A percentile compares a stretch with the other conserved stretches of the same genome.
These are phyloP conservation scores for Limonius californicus DNA, from an alignment of 1,140 invertebrate species.

Conservation along the genomic window DNA sequence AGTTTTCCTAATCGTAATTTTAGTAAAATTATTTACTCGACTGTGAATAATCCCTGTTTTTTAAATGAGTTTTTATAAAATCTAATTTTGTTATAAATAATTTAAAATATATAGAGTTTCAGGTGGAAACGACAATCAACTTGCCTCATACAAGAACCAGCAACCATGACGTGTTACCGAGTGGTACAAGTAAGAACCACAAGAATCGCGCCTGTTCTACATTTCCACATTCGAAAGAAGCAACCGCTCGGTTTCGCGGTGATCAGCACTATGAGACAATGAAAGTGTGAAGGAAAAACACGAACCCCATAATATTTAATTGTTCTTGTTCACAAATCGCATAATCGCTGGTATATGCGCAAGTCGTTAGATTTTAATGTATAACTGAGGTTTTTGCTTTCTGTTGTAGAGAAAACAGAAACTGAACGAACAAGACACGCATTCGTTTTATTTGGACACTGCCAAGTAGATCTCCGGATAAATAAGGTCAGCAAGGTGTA, in stretches of 20 bases:
- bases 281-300: constrained; percentile 19
- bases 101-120: too few species aligned
- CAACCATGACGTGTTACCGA: constrained; percentile 16
- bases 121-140: not conserved
- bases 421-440: too few species aligned
- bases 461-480: too few species aligned
- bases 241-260: not conserved
- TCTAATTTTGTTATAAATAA: too few species aligned
- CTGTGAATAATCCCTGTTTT: too few species aligned
- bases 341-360: not conserved
- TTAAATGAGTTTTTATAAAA: too few species aligned
- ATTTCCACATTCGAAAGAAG: not conserved
- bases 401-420: not conserved
- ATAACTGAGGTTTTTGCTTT: constrained; percentile 1
- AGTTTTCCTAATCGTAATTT: too few species aligned
- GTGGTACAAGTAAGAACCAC: constrained; percentile 19
- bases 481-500: too few species aligned
- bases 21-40: too few species aligned
- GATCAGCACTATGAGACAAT: constrained; percentile 4
- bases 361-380: not conserved
- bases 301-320: not conserved
- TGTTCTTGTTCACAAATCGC: constrained; percentile 10
- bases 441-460: too few species aligned
- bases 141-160: constrained; percentile 1
- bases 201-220: constrained; percentile 8